A percentile compares a stretch with the other conserved stretches of the same genome.
Evolutionary conservation across 2,113 vertebrate genomes (phyloP).

Genomic region (Paralichthys olivaceus): DNA sequence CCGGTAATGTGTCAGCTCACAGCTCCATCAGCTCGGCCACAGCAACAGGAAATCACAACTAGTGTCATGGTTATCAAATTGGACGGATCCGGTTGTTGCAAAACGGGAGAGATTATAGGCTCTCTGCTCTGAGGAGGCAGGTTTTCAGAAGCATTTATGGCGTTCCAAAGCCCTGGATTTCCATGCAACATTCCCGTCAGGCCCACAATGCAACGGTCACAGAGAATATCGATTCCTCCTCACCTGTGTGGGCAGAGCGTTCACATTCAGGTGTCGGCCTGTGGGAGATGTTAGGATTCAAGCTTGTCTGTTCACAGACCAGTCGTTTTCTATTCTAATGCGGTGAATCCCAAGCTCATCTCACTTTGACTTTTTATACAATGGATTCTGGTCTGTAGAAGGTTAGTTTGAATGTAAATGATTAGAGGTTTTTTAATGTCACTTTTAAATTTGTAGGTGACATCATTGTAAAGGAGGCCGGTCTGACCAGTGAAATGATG

Average conservation of each 20-base stretch:
- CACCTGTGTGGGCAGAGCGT: conserved; percentile 4
- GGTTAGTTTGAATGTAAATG: neutral
- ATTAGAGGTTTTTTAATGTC: neutral
- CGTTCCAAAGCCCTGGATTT: neutral
- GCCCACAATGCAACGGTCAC: conserved; percentile 1
- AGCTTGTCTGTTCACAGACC: neutral
- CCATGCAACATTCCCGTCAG: neutral
- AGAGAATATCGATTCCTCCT: neutral
- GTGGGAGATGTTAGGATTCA: conserved; percentile 8
- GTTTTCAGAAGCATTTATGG: neutral
- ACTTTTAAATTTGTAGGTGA: conserved; percentile 21
- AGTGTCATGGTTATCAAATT: conserved; percentile 50
- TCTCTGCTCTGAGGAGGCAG: neutral
- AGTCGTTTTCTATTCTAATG: conserved; percentile 3
- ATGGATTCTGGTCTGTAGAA: neutral
- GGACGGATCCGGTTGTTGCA: conserved; percentile 27
- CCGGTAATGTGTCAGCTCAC: conserved; percentile 40
- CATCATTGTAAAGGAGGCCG: neutral
- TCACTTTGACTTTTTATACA: conserved; percentile 23
- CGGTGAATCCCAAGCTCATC: conserved; percentile 14
- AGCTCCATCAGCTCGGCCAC: conserved; percentile 28
- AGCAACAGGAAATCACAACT: conserved; percentile 22
- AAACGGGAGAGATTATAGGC: neutral
- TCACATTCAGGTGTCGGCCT: conserved; percentile 17
- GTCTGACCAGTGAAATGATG: neutral